Percentiles rank a stretch among this genome's conserved stretches.
These are phyloP conservation scores for Zalophus californianus DNA, from an alignment of 2,797 vertebrate genomes.

Conservation along the genomic window DNA sequence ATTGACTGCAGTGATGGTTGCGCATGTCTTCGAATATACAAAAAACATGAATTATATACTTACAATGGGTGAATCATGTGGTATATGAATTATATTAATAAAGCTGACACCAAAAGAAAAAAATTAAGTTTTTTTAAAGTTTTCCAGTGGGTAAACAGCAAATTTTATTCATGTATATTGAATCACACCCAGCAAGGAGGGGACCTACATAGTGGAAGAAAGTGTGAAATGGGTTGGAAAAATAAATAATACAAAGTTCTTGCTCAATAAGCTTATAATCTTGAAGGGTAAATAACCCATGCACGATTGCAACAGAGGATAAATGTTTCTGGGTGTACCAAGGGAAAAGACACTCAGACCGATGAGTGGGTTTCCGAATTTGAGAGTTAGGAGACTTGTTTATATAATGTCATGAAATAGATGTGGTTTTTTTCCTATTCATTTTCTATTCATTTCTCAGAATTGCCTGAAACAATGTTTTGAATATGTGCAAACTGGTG, in stretches of 20 bases:
- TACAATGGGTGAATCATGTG: background rate
- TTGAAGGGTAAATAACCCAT: background rate
- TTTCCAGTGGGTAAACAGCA: background rate
- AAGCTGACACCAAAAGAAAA: background rate
- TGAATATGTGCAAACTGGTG: background rate
- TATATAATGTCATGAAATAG: background rate
- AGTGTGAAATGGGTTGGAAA: background rate
- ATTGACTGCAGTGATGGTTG: background rate
- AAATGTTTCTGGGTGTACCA: background rate
- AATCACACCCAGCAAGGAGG: background rate
- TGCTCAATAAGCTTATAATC: background rate
- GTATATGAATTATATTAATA: background rate
- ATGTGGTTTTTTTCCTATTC: background rate
- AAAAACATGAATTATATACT: background rate
- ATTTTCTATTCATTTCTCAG: conserved; percentile 18
- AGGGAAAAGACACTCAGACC: background rate
- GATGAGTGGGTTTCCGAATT: background rate
- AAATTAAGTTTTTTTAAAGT: background rate
- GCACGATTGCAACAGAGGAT: background rate
- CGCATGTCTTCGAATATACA: background rate
- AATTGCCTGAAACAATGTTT: background rate
- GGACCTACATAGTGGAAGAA: background rate
- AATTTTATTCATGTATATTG: background rate
- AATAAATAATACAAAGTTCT: background rate
- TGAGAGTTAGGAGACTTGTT: background rate